Evolutionary conservation across 1,140 invertebrate species (phyloP).

Genomic region (Portunus trituberculatus): DNA sequence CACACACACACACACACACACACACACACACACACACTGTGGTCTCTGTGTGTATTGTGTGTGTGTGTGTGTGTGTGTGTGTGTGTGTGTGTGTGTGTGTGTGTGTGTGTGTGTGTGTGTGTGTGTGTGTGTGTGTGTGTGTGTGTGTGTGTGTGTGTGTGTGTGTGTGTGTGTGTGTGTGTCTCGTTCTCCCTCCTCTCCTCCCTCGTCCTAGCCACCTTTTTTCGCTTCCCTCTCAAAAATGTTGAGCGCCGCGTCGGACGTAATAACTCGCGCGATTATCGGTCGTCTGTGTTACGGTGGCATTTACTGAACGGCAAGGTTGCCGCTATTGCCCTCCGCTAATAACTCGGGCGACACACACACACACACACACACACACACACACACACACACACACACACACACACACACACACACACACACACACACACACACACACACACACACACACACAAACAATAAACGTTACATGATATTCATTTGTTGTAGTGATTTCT

Average conservation of each 20-base stretch:
- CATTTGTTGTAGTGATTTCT: no score
- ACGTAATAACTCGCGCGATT: conserved; percentile 56
- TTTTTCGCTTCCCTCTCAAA: conserved; percentile 36
- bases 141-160: no score
- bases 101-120: no score
- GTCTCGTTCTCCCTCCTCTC: not conserved
- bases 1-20: conserved; percentile 38
- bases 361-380: not conserved
- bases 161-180: not conserved
- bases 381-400: not conserved
- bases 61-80: no score
- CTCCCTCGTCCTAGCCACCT: not conserved
- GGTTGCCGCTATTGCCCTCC: conserved; percentile 26
- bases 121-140: no score
- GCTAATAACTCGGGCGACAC: conserved; percentile 30
- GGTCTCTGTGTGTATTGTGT: no score
- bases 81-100: no score
- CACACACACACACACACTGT: no score
- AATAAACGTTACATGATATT: no score
- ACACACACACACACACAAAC: not conserved
- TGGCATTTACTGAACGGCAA: not conserved
- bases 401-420: not conserved
- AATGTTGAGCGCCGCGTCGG: not conserved
- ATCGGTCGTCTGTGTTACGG: not conserved
- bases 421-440: not conserved